These are phyloP conservation scores for Steromphala cineraria DNA, from an alignment of 2,888 invertebrate species.

Conservation along the genomic window DNA sequence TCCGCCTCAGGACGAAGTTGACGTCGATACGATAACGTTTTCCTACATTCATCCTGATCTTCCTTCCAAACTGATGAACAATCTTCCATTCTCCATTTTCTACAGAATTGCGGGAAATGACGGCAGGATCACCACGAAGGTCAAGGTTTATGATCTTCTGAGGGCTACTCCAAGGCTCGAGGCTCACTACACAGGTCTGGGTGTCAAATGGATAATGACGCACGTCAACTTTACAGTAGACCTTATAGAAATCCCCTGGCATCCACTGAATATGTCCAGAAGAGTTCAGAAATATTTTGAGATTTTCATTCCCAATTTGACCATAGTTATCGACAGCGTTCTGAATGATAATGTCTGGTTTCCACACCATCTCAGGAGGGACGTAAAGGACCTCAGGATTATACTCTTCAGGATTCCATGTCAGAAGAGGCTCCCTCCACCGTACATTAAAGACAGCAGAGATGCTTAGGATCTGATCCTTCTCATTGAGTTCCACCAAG, in stretches of 20 bases:
- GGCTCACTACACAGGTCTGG: not conserved
- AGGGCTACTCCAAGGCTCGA: not conserved
- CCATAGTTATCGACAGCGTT: not conserved
- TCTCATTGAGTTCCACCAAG: conserved; percentile 3
- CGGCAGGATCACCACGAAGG: not conserved
- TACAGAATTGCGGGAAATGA: not conserved
- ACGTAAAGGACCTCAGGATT: not conserved
- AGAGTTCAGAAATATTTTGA: not conserved
- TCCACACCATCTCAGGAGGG: not conserved
- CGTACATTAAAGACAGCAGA: not conserved
- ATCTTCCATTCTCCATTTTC: conserved; percentile 8
- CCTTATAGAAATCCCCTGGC: not conserved
- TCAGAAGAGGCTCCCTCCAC: not conserved
- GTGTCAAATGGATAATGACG: not conserved
- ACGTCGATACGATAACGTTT: not conserved
- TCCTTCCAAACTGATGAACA: not conserved
- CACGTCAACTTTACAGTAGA: conserved; percentile 5
- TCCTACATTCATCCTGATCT: not conserved
- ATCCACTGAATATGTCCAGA: not conserved
- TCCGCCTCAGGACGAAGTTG: not conserved
- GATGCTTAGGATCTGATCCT: not conserved
- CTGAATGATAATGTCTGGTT: not conserved
- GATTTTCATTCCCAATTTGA: not conserved
- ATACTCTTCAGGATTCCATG: not conserved
- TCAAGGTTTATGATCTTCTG: not conserved